Percentiles rank a stretch among this genome's conserved stretches.
phyloP scores from a whole-genome alignment of 2,113 vertebrate genomes.

The Protomyctophum bolini region DNA sequence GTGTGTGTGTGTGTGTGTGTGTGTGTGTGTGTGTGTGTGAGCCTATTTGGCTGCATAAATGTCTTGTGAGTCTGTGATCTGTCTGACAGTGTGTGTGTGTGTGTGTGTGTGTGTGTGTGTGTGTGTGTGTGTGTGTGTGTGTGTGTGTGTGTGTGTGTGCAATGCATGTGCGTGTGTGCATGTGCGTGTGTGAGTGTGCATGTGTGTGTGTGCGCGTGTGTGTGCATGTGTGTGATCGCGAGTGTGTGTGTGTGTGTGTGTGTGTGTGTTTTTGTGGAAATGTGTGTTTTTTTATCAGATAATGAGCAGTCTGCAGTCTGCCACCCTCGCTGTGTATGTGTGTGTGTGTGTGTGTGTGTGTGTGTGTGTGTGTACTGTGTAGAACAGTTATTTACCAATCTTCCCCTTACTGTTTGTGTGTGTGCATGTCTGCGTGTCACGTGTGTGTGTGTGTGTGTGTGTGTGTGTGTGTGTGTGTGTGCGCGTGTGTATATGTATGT shows the following conservation, averaged over 20 bases:
- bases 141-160: constrained; percentile 8
- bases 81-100: constrained; percentile 26
- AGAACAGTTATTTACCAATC: no score
- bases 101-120: constrained; percentile 17
- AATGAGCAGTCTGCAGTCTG: no score
- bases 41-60: no score
- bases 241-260: no score
- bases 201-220: constrained; percentile 36
- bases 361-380: not conserved
- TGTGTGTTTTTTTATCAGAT: no score
- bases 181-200: not conserved
- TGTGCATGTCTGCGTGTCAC: constrained; percentile 20
- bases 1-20: constrained; percentile 1
- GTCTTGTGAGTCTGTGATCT: not conserved
- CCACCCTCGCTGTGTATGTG: no score
- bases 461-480: constrained; percentile 18
- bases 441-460: constrained; percentile 22
- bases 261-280: no score
- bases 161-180: constrained; percentile 16
- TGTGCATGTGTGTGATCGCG: not conserved
- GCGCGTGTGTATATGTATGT: constrained; percentile 8
- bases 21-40: constrained; percentile 9
- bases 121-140: constrained; percentile 1
- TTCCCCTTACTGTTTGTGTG: not conserved
- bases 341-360: not conserved